phyloP scores from a whole-genome alignment of 1,140 invertebrate species.

The Homalodisca vitripennis region DNA sequence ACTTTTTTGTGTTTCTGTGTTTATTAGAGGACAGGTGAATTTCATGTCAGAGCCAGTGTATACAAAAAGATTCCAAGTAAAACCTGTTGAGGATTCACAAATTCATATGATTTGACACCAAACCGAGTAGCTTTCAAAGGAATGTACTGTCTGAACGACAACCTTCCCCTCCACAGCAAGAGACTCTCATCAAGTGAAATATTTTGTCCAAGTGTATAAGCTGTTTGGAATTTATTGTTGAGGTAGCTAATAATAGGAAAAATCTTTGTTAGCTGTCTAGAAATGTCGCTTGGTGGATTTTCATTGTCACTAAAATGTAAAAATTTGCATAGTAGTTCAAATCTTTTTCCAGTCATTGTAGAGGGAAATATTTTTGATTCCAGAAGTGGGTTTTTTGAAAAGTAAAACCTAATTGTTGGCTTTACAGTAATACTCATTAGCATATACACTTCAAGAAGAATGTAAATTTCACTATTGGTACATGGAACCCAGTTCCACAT shows the following conservation, averaged over 20 bases:
- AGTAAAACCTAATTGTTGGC: background rate
- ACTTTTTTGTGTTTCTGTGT: background rate
- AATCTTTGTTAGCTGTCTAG: background rate
- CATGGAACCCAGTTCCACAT: background rate
- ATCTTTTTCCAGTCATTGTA: background rate
- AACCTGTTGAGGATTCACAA: conserved; percentile 41
- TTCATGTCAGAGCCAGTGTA: conserved; percentile 40
- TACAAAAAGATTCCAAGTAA: conserved; percentile 42
- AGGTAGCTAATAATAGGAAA: conserved; percentile 1
- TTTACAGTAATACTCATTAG: background rate
- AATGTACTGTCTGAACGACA: too few species aligned
- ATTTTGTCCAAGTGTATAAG: conserved; percentile 38
- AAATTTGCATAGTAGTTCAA: background rate
- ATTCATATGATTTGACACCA: conserved; percentile 45
- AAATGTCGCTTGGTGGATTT: background rate
- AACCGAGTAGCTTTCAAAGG: conserved; percentile 44
- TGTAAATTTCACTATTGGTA: background rate
- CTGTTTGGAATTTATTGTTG: conserved; percentile 30
- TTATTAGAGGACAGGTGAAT: background rate
- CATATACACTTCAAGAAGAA: background rate
- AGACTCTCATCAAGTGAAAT: too few species aligned
- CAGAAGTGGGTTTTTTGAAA: background rate
- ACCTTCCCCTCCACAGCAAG: conserved; percentile 44
- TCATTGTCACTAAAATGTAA: too few species aligned
- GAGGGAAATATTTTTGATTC: background rate